Evolutionary conservation across 2,888 invertebrate genomes (phyloP).

Genomic region (Cordilura impudica): DNA sequence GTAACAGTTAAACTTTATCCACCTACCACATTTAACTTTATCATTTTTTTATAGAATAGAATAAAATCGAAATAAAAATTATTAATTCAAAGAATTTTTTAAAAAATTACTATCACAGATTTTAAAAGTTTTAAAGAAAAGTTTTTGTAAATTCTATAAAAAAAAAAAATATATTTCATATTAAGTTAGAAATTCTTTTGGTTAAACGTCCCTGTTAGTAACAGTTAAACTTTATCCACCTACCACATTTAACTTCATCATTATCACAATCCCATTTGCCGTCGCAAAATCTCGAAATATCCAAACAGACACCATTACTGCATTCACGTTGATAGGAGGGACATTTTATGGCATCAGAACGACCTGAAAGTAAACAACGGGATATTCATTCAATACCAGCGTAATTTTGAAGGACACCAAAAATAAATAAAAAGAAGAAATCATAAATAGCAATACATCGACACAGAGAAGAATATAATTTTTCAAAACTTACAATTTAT

Average conservation of each 20-base stretch:
- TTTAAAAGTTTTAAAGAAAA: no score
- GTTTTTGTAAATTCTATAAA: no score
- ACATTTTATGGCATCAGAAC: conserved; percentile 82
- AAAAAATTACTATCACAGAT: no score
- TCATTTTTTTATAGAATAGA: no score
- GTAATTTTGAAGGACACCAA: not conserved
- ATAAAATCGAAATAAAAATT: no score
- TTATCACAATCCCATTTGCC: conserved; percentile 77
- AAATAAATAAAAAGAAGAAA: conserved; percentile 20
- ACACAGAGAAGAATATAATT: not conserved
- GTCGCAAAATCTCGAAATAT: conserved; percentile 77
- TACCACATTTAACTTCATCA: conserved; percentile 77
- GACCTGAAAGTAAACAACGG: conserved; percentile 74
- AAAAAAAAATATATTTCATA: no score
- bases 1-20: not conserved
- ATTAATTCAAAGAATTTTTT: no score
- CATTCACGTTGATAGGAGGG: conserved; percentile 85
- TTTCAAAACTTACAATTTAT: conserved; percentile 81
- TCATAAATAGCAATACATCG: not conserved
- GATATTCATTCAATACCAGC: not conserved
- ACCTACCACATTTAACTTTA: conserved; percentile 76
- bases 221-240: conserved; percentile 52
- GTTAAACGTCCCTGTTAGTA: not conserved
- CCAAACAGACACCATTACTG: conserved; percentile 77
- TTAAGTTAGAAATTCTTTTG: no score